Conservation (phyloP, 2,113 vertebrate species). For the Megaptera novaeangliae region DNA sequence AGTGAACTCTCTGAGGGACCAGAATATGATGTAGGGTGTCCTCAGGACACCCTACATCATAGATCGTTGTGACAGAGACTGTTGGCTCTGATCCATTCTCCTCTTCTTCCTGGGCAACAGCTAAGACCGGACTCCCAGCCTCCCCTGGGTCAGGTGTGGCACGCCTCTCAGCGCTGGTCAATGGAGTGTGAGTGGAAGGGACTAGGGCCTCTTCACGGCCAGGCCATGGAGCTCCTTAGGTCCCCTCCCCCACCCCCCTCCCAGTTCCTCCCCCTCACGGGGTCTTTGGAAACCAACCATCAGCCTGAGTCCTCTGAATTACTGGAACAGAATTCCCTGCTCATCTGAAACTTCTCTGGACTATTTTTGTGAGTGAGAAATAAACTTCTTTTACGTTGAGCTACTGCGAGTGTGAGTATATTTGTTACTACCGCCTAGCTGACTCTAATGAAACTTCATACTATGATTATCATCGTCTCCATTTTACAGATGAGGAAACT, state of each 20-base stretch:
- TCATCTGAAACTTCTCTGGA: neutral
- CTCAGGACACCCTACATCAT: neutral
- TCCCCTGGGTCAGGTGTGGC: neutral
- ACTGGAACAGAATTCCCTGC: neutral
- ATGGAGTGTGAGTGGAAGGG: too few relatives aligned
- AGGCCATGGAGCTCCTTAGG: neutral
- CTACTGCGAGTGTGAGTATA: neutral
- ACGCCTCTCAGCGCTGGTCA: accelerated
- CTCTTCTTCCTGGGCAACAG: neutral
- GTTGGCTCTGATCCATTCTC: neutral
- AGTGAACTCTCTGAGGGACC: neutral
- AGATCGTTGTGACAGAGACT: neutral
- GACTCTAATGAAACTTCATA: neutral
- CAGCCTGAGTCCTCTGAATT: neutral
- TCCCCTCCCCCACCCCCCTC: too few relatives aligned
- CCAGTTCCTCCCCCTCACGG: accelerated
- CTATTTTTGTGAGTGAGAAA: neutral
- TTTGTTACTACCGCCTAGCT: neutral
- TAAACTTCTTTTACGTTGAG: neutral
- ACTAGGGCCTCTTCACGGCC: neutral
- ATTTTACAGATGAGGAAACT: neutral
- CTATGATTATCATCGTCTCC: neutral
- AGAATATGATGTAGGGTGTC: too few relatives aligned
- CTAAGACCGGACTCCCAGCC: neutral
- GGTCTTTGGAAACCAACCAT: neutral